Conservation (phyloP, 2,888 invertebrate species). For the Helobdella robusta region DNA sequence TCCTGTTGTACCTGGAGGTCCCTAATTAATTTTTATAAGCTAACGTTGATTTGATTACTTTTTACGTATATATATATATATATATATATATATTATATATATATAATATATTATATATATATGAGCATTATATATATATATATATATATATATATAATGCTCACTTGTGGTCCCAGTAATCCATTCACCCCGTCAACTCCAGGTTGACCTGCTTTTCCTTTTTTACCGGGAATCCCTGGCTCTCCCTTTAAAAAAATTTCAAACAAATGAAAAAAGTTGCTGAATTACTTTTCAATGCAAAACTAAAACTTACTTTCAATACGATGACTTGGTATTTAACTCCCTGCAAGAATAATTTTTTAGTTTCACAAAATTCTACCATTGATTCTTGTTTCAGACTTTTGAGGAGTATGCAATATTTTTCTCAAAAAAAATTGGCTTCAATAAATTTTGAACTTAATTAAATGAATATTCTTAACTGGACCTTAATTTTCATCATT, state of each 20-base stretch:
- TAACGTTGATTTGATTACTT: no score
- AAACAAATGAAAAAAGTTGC: background rate
- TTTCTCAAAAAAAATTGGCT: no score
- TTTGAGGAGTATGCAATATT: no score
- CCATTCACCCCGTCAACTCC: constrained; percentile 10
- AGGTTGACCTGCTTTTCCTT: constrained; percentile 8
- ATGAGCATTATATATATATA: background rate
- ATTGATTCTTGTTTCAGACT: background rate
- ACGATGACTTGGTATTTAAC: constrained; percentile 11
- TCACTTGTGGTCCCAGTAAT: constrained; percentile 9
- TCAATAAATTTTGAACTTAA: background rate
- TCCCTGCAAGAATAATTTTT: background rate
- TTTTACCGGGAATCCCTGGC: constrained; percentile 10
- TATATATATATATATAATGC: background rate
- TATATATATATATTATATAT: no score
- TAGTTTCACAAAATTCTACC: background rate
- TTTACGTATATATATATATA: no score
- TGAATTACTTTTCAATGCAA: background rate
- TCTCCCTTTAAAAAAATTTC: background rate
- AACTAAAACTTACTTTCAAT: constrained; percentile 3
- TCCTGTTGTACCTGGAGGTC: constrained; percentile 8
- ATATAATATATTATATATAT: background rate
- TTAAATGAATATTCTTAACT: no score
- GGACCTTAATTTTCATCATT: constrained; percentile 9
- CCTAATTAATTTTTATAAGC: no score